Evolutionary conservation across 2,113 vertebrate species (phyloP).

Genomic region (Thermophis baileyi): DNA sequence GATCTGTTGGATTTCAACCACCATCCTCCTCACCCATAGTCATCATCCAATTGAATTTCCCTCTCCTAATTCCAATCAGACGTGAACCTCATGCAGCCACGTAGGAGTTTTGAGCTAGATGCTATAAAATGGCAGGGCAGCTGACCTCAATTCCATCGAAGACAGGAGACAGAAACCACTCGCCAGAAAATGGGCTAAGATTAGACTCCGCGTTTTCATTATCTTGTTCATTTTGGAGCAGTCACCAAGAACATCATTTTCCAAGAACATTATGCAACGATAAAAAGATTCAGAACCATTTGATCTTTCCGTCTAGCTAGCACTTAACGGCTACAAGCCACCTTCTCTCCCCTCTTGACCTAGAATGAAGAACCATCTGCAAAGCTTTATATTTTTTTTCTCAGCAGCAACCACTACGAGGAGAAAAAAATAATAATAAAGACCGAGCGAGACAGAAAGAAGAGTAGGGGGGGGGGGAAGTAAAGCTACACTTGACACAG

Average conservation of each 20-base stretch:
- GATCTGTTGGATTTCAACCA: not conserved
- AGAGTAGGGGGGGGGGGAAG: not conserved
- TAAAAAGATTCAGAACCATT: conserved; percentile 62
- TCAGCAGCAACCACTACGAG: conserved; percentile 11
- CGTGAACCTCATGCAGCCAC: not conserved
- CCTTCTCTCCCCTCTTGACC: conserved; percentile 60
- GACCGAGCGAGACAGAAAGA: not conserved
- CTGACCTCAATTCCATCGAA: not conserved
- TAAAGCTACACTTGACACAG: conserved; percentile 40
- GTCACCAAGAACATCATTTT: conserved; percentile 63
- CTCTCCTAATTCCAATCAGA: not conserved
- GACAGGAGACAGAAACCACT: not conserved
- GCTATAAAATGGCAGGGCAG: not conserved
- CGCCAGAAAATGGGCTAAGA: not conserved
- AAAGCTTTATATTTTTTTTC: conserved; percentile 49
- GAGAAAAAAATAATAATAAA: not conserved
- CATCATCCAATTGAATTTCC: not conserved
- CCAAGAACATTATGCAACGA: conserved; percentile 65
- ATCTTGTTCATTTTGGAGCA: conserved; percentile 64
- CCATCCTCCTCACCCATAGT: not conserved
- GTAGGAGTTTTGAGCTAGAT: not conserved
- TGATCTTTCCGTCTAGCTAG: conserved; percentile 62
- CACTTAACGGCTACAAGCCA: conserved; percentile 57
- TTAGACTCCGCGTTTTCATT: conserved; percentile 22
- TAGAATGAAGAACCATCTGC: conserved; percentile 67